These are phyloP conservation scores for Diglossa cyanea DNA, from an alignment of 2,797 vertebrate genomes.

Conservation along the genomic window DNA sequence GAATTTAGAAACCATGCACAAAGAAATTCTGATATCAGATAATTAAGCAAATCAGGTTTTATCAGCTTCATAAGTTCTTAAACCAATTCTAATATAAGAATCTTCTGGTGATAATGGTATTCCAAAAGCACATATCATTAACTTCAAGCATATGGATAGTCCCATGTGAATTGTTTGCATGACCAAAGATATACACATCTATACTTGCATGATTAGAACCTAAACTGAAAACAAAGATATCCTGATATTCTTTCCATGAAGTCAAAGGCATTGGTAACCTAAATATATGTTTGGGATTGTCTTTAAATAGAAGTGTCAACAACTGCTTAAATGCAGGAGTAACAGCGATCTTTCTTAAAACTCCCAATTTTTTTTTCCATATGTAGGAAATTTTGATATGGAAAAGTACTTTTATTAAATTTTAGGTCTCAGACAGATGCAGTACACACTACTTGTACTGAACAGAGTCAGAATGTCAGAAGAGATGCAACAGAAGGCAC, in stretches of 20 bases:
- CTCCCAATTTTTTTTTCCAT: fast-evolving
- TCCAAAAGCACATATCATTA: background rate
- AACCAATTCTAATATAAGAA: background rate
- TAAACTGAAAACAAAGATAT: background rate
- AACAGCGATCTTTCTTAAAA: background rate
- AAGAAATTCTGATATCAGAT: background rate
- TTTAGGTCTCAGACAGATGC: background rate
- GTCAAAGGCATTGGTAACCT: background rate
- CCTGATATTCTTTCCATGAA: background rate
- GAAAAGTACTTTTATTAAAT: background rate
- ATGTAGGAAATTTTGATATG: fast-evolving
- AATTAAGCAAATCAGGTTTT: background rate
- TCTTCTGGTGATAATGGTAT: background rate
- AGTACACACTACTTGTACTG: background rate
- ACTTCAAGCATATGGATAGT: background rate
- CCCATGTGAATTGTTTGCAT: background rate
- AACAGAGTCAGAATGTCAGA: background rate
- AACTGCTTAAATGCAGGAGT: background rate
- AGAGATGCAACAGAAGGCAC: background rate
- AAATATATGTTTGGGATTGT: fast-evolving
- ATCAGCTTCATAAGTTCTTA: background rate
- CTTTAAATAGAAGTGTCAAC: background rate
- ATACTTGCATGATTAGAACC: background rate
- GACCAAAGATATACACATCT: background rate
- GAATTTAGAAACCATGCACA: background rate